Conservation (phyloP, 2,888 invertebrate species). For the Chaetogeoica ovagalla region DNA sequence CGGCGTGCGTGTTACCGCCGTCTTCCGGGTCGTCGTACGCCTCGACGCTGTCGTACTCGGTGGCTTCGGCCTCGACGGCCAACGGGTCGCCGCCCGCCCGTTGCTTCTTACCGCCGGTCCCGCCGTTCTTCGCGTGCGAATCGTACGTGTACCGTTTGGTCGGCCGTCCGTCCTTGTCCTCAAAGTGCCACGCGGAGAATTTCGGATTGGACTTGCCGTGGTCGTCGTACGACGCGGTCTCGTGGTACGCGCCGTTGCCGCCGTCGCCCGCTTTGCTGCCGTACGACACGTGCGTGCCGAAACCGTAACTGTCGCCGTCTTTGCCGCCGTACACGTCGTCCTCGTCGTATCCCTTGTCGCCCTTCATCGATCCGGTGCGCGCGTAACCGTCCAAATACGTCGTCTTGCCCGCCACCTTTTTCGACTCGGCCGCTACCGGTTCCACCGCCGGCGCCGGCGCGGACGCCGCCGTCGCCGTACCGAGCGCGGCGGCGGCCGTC, state of each 20-base stretch:
- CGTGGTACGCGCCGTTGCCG: constrained; percentile 72
- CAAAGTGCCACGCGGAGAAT: constrained; percentile 56
- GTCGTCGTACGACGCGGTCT: constrained; percentile 61
- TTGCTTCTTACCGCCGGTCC: no score
- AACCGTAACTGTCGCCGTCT: constrained; percentile 40
- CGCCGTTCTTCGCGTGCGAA: neutral
- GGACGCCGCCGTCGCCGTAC: constrained; percentile 3
- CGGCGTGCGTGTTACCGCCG: constrained; percentile 52
- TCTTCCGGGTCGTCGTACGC: constrained; percentile 49
- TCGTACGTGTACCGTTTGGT: constrained; percentile 48
- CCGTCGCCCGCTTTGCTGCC: constrained; percentile 74
- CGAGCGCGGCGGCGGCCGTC: neutral
- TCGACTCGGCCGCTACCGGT: constrained; percentile 23
- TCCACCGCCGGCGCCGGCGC: constrained; percentile 3
- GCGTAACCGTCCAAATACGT: constrained; percentile 28
- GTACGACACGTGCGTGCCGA: constrained; percentile 67
- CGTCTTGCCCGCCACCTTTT: constrained; percentile 18
- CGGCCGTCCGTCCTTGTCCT: constrained; percentile 54
- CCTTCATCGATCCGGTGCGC: constrained; percentile 41
- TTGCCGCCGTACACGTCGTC: neutral
- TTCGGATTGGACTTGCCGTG: constrained; percentile 57
- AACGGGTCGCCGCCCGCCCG: constrained; percentile 23
- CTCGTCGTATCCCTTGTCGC: constrained; percentile 47
- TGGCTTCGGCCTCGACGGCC: constrained; percentile 52
- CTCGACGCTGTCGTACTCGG: constrained; percentile 55